Evolutionary conservation across 2,797 vertebrate species (phyloP).

Genomic region (Apogon hyalosoma): DNA sequence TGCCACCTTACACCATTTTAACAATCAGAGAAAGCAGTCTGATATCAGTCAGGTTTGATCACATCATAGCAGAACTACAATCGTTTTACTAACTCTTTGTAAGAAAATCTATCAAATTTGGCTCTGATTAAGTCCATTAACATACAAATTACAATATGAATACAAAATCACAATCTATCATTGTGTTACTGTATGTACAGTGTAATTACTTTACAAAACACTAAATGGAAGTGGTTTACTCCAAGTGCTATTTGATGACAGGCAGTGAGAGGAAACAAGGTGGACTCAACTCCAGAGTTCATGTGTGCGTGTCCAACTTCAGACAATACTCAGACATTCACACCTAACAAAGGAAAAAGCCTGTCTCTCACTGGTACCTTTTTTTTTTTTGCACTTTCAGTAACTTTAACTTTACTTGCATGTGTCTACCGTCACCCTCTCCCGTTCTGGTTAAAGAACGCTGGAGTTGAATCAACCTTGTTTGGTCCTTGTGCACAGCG

Average conservation of each 20-base stretch:
- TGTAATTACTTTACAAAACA: conserved; percentile 37
- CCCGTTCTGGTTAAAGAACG: conserved; percentile 13
- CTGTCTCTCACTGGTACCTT: conserved; percentile 16
- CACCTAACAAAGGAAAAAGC: conserved; percentile 28
- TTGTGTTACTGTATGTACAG: conserved; percentile 48
- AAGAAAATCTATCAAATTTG: conserved; percentile 33
- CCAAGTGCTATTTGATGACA: conserved; percentile 53
- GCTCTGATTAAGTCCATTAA: conserved; percentile 33
- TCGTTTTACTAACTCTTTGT: conserved; percentile 23
- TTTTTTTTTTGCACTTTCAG: conserved; percentile 57
- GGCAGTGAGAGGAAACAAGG: conserved; percentile 43
- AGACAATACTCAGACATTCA: conserved; percentile 59
- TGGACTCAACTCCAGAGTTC: conserved; percentile 51
- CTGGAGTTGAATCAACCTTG: conserved; percentile 62
- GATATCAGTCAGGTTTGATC: conserved; percentile 8
- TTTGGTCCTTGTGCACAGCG: conserved; percentile 55
- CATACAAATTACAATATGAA: conserved; percentile 46
- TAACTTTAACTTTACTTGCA: conserved; percentile 55
- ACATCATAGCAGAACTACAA: conserved; percentile 37
- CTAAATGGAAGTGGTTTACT: conserved; percentile 31
- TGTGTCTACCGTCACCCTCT: conserved; percentile 44
- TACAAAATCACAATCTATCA: conserved; percentile 54
- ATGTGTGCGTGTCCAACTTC: conserved; percentile 27
- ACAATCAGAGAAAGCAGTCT: background rate
- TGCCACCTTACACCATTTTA: background rate